phyloP scores from a whole-genome alignment of 2,797 vertebrate genomes.

The Onychomys arenicola region DNA sequence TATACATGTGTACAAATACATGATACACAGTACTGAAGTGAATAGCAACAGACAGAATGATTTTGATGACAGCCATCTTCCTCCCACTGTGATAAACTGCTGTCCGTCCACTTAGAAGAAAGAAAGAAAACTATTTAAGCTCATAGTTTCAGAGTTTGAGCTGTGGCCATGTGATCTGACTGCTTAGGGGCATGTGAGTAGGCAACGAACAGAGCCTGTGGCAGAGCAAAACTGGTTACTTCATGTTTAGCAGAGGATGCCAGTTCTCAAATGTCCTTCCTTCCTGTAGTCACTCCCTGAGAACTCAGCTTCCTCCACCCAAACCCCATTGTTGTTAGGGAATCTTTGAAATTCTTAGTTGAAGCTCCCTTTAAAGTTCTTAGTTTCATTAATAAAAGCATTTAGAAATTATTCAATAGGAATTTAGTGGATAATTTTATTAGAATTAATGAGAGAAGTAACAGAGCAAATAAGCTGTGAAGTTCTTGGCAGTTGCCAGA shows the following conservation, averaged over 20 bases:
- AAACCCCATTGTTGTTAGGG: not conserved
- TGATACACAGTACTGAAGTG: not conserved
- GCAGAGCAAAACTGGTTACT: not conserved
- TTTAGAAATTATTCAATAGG: not conserved
- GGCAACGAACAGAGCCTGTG: not conserved
- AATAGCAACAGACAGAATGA: not conserved
- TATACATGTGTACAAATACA: too few species aligned
- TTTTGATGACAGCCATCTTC: not conserved
- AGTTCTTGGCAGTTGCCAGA: not conserved
- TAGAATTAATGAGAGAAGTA: not conserved
- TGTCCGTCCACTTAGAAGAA: not conserved
- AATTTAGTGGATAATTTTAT: not conserved
- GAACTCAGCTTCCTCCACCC: not conserved
- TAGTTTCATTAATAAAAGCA: not conserved
- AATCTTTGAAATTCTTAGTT: not conserved
- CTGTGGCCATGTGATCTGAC: not conserved
- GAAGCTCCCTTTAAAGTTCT: not conserved
- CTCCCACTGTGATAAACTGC: not conserved
- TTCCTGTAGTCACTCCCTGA: too few species aligned
- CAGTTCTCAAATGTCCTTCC: too few species aligned
- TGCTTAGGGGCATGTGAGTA: not conserved
- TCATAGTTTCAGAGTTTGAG: not conserved
- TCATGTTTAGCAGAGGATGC: not conserved
- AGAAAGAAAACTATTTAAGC: not conserved
- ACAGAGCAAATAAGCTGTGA: not conserved